Percentiles rank a stretch among this genome's conserved stretches.
Conservation (phyloP, 2,113 vertebrate species). For the Ptyas mucosa region DNA sequence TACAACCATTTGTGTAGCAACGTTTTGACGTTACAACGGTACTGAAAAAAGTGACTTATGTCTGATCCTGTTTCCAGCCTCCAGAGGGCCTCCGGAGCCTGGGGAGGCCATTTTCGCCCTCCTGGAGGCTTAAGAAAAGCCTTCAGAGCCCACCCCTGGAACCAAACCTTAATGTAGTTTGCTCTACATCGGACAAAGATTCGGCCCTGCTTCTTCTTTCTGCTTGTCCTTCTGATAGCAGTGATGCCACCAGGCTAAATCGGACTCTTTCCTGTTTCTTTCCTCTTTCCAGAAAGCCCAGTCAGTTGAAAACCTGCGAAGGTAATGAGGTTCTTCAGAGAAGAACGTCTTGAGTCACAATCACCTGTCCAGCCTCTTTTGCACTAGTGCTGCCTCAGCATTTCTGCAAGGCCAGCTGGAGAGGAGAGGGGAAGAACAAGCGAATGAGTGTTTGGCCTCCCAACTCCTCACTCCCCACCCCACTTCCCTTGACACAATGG, state of each 20-base stretch:
- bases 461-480: constrained; percentile 58
- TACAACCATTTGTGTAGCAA: too few species aligned
- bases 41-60: too few species aligned
- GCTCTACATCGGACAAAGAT: constrained; percentile 26
- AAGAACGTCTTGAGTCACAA: background rate
- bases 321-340: background rate
- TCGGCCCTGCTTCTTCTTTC: background rate
- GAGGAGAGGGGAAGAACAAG: constrained; percentile 54
- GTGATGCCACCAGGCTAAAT: background rate
- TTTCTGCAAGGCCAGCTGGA: constrained; percentile 11
- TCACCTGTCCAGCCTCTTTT: background rate
- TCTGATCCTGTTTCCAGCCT: too few species aligned
- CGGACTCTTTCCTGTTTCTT: background rate
- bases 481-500: constrained; percentile 61
- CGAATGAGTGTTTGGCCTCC: constrained; percentile 60
- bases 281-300: background rate
- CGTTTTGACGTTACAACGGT: too few species aligned
- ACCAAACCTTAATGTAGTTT: background rate
- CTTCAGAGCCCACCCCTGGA: too few species aligned
- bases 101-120: too few species aligned
- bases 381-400: constrained; percentile 21
- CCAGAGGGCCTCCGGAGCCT: too few species aligned
- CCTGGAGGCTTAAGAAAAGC: too few species aligned
- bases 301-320: background rate
- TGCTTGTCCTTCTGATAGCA: background rate